Evolutionary conservation across 1,140 invertebrate species (phyloP).

Genomic region (Agrilus planipennis): DNA sequence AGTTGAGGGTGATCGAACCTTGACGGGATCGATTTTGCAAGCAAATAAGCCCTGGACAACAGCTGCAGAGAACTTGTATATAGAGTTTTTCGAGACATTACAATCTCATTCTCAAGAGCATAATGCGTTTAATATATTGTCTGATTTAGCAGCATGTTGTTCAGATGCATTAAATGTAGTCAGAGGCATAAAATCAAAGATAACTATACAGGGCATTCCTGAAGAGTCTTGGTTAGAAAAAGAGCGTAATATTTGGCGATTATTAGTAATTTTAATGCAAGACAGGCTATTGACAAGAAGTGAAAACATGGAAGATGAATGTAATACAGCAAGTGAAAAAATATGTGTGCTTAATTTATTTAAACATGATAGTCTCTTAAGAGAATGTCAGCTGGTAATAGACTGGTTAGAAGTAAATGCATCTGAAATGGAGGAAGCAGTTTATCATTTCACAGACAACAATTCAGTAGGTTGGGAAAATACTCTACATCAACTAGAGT

Average conservation of each 20-base stretch:
- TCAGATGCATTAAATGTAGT: slow-evolving; percentile 39
- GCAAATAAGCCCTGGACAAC: slow-evolving; percentile 36
- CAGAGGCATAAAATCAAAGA: slow-evolving; percentile 34
- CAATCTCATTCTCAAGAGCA: slow-evolving; percentile 38
- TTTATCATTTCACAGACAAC: slow-evolving; percentile 62
- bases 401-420: slow-evolving; percentile 87
- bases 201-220: slow-evolving; percentile 34
- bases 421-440: slow-evolving; percentile 51
- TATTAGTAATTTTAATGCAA: slow-evolving; percentile 66
- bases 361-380: slow-evolving; percentile 50
- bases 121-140: slow-evolving; percentile 44
- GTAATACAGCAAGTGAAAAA: slow-evolving; percentile 44
- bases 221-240: slow-evolving; percentile 52
- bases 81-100: slow-evolving; percentile 46
- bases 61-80: slow-evolving; percentile 40
- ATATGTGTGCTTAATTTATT: slow-evolving; percentile 47
- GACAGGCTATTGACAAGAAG: slow-evolving; percentile 45
- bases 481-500: slow-evolving; percentile 68
- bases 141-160: slow-evolving; percentile 44
- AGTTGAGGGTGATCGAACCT: slow-evolving; percentile 19
- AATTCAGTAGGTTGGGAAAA: slow-evolving; percentile 86
- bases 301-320: slow-evolving; percentile 10
- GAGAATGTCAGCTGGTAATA: slow-evolving; percentile 74
- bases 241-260: slow-evolving; percentile 78
- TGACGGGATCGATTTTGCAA: slow-evolving; percentile 38